Percentiles rank a stretch among this genome's conserved stretches.
Evolutionary conservation across 2,888 invertebrate species (phyloP).

Genomic region (Ochropleura leucogaster): DNA sequence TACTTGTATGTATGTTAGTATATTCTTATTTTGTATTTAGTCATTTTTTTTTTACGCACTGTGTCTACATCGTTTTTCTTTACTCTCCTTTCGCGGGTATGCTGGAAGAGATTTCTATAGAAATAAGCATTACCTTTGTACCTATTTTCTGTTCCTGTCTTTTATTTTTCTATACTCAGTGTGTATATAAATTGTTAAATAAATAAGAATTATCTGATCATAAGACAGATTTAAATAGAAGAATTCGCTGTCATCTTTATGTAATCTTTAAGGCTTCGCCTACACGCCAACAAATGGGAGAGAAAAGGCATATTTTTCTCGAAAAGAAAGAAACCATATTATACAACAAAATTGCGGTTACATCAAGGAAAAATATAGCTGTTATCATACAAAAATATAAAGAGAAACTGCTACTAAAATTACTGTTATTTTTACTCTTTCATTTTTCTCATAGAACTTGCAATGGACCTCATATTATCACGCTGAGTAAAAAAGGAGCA

Average conservation of each 20-base stretch:
- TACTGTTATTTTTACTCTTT: constrained; percentile 10
- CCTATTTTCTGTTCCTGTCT: too few relatives aligned
- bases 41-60: too few relatives aligned
- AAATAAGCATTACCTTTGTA: too few relatives aligned
- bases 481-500: constrained; percentile 36
- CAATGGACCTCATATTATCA: constrained; percentile 43
- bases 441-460: constrained; percentile 43
- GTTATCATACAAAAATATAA: constrained; percentile 34
- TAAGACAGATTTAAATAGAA: background rate
- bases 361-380: constrained; percentile 40
- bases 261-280: background rate
- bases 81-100: too few relatives aligned
- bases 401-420: constrained; percentile 18
- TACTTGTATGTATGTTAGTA: too few relatives aligned
- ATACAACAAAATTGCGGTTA: constrained; percentile 24
- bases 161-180: too few relatives aligned
- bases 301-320: constrained; percentile 7
- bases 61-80: too few relatives aligned
- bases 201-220: background rate
- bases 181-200: too few relatives aligned
- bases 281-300: background rate
- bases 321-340: background rate
- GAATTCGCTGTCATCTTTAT: background rate
- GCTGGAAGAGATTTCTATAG: too few relatives aligned
- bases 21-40: too few relatives aligned